Evolutionary conservation across 2,113 vertebrate genomes (phyloP).

Genomic region (Chaetura pelagica): DNA sequence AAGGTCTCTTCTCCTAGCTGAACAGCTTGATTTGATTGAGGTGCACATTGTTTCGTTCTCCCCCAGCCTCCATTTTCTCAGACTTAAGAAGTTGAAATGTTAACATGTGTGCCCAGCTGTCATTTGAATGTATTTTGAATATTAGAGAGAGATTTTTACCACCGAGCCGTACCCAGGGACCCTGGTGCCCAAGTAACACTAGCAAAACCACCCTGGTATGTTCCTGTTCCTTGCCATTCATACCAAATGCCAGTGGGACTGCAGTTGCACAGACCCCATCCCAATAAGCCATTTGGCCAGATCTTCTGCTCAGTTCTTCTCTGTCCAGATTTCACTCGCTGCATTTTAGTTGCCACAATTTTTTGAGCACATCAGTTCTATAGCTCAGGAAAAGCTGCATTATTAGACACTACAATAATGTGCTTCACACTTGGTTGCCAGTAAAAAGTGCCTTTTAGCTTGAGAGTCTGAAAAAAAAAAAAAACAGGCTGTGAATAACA

Average conservation of each 20-base stretch:
- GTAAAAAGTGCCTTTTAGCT: neutral
- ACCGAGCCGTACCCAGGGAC: neutral
- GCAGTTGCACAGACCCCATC: neutral
- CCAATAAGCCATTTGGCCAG: neutral
- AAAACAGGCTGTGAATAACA: neutral
- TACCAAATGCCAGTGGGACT: fast-evolving
- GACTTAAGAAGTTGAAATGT: neutral
- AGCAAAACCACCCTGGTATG: neutral
- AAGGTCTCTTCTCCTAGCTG: neutral
- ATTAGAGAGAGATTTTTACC: neutral
- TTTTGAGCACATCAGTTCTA: neutral
- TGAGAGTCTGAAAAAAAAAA: slow-evolving; percentile 35
- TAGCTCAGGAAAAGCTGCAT: neutral
- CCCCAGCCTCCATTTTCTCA: neutral
- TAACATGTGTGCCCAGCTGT: neutral
- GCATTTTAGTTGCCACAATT: neutral
- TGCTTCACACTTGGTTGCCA: neutral
- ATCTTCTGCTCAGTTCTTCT: neutral
- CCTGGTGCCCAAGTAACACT: neutral
- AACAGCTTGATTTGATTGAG: neutral
- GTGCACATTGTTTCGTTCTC: neutral
- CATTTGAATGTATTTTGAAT: neutral
- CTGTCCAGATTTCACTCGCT: neutral
- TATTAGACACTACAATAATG: neutral
- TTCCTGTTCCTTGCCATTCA: fast-evolving